Conservation (phyloP, 2,113 vertebrate species). For the Colinus virginianus region DNA sequence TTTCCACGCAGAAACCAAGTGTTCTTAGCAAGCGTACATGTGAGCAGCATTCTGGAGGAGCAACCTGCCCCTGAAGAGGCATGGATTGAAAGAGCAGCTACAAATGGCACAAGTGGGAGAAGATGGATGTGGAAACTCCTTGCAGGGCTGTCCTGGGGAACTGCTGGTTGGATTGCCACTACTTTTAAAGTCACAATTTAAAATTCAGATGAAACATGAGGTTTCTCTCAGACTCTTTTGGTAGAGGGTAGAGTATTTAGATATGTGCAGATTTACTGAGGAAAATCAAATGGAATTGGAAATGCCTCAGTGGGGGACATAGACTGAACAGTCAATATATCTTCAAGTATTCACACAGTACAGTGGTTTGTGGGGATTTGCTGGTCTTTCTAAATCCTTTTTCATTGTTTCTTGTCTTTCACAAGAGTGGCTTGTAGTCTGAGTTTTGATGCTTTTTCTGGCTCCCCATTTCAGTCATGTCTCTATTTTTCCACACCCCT, state of each 20-base stretch:
- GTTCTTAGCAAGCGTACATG: constrained; percentile 31
- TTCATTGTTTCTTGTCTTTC: neutral
- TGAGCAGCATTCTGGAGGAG: constrained; percentile 20
- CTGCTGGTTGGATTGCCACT: neutral
- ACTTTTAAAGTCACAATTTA: neutral
- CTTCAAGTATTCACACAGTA: neutral
- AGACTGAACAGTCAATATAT: neutral
- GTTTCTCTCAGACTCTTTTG: neutral
- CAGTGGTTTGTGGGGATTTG: rapidly evolving
- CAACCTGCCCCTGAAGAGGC: constrained; percentile 7
- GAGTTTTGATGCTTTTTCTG: neutral
- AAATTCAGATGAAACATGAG: constrained; percentile 13
- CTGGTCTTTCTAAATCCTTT: neutral
- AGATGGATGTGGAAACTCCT: constrained; percentile 24
- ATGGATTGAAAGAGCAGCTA: constrained; percentile 1
- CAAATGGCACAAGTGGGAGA: neutral
- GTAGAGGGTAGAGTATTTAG: neutral
- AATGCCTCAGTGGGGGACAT: neutral
- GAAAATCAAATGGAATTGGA: constrained; percentile 5
- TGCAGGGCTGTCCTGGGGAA: neutral
- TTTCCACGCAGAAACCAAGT: constrained; percentile 41
- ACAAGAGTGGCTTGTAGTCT: neutral
- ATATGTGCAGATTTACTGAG: neutral
- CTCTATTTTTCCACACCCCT: neutral
- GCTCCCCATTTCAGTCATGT: neutral